Conservation (phyloP, 1,140 invertebrate species). For the Chrysopa pallens region DNA sequence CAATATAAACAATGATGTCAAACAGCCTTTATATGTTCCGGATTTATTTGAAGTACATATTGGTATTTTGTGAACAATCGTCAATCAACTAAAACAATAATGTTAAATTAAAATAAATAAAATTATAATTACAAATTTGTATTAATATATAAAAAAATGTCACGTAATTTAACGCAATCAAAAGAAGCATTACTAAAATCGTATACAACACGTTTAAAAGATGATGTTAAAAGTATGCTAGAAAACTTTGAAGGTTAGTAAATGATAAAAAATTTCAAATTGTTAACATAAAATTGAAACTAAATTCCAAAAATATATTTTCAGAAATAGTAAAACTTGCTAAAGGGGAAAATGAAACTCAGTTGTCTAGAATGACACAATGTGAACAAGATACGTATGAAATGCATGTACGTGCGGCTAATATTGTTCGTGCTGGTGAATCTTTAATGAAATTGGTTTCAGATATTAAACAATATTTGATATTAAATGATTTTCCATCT, state of each 20-base stretch:
- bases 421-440: constrained; percentile 88
- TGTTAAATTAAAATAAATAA: too few relatives aligned
- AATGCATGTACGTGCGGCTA: constrained; percentile 89
- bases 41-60: too few relatives aligned
- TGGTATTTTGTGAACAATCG: too few relatives aligned
- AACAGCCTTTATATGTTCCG: too few relatives aligned
- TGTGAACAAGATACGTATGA: constrained; percentile 91
- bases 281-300: constrained; percentile 5
- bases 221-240: constrained; percentile 90
- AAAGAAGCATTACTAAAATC: constrained; percentile 89
- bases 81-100: too few relatives aligned
- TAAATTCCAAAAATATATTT: constrained; percentile 13
- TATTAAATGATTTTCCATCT: constrained; percentile 91
- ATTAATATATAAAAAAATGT: constrained; percentile 21
- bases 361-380: constrained; percentile 72
- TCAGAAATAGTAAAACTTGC: constrained; percentile 86
- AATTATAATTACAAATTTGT: too few relatives aligned
- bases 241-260: constrained; percentile 83
- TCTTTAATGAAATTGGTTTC: constrained; percentile 91
- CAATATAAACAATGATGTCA: too few relatives aligned
- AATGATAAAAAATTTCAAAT: constrained; percentile 2
- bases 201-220: constrained; percentile 80
- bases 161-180: constrained; percentile 62
- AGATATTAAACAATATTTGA: constrained; percentile 91
- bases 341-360: constrained; percentile 81